A percentile compares a stretch with the other conserved stretches of the same genome.
Evolutionary conservation across 2,113 vertebrate species (phyloP).

Genomic region (Rattus rattus): DNA sequence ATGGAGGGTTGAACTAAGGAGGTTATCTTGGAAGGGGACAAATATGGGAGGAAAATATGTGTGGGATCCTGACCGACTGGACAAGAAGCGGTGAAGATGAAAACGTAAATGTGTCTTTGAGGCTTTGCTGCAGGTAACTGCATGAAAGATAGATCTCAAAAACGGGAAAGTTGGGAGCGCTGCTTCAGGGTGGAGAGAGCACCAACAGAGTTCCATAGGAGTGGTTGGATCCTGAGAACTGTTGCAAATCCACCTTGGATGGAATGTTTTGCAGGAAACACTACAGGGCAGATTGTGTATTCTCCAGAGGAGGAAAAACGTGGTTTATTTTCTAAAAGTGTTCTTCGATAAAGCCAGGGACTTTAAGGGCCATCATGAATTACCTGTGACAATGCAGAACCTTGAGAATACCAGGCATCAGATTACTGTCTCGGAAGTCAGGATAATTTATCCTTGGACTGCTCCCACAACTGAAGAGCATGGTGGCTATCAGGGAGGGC

Average conservation of each 20-base stretch:
- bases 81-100: background rate
- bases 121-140: background rate
- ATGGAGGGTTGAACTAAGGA: background rate
- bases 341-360: background rate
- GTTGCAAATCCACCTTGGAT: background rate
- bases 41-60: background rate
- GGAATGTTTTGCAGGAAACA: background rate
- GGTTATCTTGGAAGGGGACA: background rate
- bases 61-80: background rate
- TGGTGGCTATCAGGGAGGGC: background rate
- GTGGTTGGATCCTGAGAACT: background rate
- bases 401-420: slow-evolving; percentile 15
- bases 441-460: background rate
- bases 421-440: background rate
- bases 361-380: slow-evolving; percentile 36
- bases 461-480: background rate
- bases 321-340: background rate
- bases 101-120: background rate
- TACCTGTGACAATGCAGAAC: background rate
- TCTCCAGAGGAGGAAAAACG: background rate
- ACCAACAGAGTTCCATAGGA: background rate
- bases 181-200: background rate
- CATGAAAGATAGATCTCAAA: background rate
- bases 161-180: background rate
- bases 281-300: no score